Evolutionary conservation across 1,140 invertebrate genomes (phyloP), one percentile per base, ranked within the genome.

Genomic region (Lycorma delicatula): DNA sequence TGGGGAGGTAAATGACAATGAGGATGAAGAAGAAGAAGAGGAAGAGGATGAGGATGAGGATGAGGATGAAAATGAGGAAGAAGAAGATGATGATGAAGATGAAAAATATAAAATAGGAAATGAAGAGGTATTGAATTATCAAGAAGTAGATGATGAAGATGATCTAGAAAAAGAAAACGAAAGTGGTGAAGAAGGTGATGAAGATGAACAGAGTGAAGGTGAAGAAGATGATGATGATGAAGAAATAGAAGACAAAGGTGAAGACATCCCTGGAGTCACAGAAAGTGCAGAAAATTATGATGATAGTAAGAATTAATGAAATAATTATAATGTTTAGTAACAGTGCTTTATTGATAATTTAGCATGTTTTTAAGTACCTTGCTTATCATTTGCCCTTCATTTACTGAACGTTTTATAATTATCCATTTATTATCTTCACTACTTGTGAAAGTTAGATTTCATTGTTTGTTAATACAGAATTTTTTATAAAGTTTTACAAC

Each of bases 61-160:
- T n/a, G 53, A 55, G 13, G 38, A 55, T 23, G 53, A 46, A 5
- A 26, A 55, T 5, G 53, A 55, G 3, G 36, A 46, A 4, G 53
- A 41, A 5, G 36, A 46, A 1, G 38, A 55, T 3, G 34, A 44
- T 1, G 22, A 55, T 2, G 25, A 46, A 7, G 38, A 55, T n/a
- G 53, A 55, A 1, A 34, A 55, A 7, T 31, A 55, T 13, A 16
- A 55, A 7, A 26, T 46, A 3, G 38, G 25, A 4, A 26, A 55
- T 3, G 53, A 55, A 12, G 22, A 55, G 2, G 23, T 46, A 6
- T 13, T 46, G 1, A 22, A 41, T 4, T 20, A 55, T 18, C 25
- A 52, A 3, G 50, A 52, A 3, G 50, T 28, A 6, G 26, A 52
- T 12, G 49, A 52, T 5, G 49, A 52, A 2, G 49, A 26, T 12